phyloP scores from a whole-genome alignment of 2,888 invertebrate species.

The Acleris sparsana region DNA sequence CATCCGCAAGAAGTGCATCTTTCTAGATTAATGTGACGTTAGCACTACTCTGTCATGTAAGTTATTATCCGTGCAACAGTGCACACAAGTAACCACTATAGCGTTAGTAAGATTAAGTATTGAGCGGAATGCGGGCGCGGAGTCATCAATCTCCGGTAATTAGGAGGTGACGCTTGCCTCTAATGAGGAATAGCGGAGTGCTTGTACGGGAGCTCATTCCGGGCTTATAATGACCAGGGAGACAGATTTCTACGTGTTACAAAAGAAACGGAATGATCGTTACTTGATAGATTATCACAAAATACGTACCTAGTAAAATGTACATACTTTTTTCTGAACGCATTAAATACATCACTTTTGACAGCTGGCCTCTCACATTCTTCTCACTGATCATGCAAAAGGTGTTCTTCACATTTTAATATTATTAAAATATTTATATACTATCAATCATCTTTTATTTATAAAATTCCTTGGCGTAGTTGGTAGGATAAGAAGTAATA shows the following conservation, averaged over 20 bases:
- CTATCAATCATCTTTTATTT: too few relatives aligned
- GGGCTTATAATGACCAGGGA: constrained; percentile 18
- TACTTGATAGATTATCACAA: too few relatives aligned
- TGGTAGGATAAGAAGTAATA: too few relatives aligned
- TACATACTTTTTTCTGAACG: too few relatives aligned
- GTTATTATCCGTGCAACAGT: constrained; percentile 19
- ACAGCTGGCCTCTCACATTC: too few relatives aligned
- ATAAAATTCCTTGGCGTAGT: too few relatives aligned
- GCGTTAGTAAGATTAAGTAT: constrained; percentile 42
- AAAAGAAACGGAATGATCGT: not conserved
- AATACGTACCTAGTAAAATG: too few relatives aligned
- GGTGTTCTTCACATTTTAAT: too few relatives aligned
- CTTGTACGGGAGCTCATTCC: constrained; percentile 7
- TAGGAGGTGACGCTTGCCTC: constrained; percentile 66
- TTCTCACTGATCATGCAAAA: too few relatives aligned
- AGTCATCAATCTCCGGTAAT: constrained; percentile 77
- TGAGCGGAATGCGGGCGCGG: constrained; percentile 50
- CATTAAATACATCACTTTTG: too few relatives aligned
- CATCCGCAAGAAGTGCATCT: not conserved
- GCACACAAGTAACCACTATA: constrained; percentile 13
- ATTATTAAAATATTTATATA: too few relatives aligned
- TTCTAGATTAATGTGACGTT: constrained; percentile 1
- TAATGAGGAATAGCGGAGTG: constrained; percentile 55
- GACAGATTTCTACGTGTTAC: constrained; percentile 22
- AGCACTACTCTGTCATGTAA: constrained; percentile 3